phyloP scores from a whole-genome alignment of 2,888 invertebrate genomes.

The Monopis laevigella region DNA sequence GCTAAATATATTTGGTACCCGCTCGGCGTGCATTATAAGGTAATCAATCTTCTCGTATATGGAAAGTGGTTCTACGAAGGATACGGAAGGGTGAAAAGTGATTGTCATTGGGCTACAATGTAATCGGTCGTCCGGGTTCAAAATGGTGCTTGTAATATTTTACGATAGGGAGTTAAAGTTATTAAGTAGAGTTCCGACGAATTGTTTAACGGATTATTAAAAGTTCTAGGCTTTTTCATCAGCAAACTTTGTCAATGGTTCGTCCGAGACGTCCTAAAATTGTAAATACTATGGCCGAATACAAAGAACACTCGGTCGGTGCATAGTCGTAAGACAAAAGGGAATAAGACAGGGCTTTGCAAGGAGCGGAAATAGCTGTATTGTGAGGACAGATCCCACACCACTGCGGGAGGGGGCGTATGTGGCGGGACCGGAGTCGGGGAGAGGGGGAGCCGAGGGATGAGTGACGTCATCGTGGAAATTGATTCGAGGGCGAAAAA shows the following conservation, averaged over 20 bases:
- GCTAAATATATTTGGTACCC: too few relatives aligned
- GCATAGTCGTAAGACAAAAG: conserved; percentile 2
- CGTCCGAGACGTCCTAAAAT: too few relatives aligned
- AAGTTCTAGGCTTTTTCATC: too few relatives aligned
- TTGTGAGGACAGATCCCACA: conserved; percentile 8
- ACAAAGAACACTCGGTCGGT: not conserved
- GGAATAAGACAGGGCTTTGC: conserved; percentile 31
- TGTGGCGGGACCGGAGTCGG: conserved; percentile 21
- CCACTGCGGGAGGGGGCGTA: conserved; percentile 19
- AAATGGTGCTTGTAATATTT: too few relatives aligned
- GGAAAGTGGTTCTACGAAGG: not conserved
- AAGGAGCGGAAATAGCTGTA: conserved; percentile 41
- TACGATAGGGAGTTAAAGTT: too few relatives aligned
- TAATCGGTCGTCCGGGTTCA: too few relatives aligned
- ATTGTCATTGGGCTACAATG: conserved; percentile 2
- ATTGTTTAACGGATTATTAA: too few relatives aligned
- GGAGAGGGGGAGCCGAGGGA: conserved; percentile 17
- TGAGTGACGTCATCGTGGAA: conserved; percentile 49
- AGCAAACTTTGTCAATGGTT: too few relatives aligned
- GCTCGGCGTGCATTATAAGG: too few relatives aligned
- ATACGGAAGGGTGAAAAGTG: not conserved
- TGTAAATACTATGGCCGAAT: too few relatives aligned
- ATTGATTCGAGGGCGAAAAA: conserved; percentile 60
- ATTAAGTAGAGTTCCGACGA: too few relatives aligned
- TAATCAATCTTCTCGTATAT: conserved; percentile 2